Percentiles rank a stretch among this genome's conserved stretches.
phyloP scores from a whole-genome alignment of 2,888 invertebrate genomes.

The Osmoderma eremita region DNA sequence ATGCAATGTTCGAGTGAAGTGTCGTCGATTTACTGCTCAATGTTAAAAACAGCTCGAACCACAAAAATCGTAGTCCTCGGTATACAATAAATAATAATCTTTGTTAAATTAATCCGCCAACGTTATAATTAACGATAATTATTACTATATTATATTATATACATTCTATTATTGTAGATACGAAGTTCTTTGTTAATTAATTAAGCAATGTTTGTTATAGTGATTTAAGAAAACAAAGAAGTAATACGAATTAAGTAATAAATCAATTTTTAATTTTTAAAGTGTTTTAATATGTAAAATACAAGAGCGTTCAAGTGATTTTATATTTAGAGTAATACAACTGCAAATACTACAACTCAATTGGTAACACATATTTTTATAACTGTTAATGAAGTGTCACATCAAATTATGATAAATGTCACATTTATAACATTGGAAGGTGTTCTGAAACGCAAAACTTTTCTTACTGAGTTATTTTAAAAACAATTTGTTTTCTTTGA shows the following conservation, averaged over 20 bases:
- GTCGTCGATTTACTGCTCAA: slow-evolving; percentile 27
- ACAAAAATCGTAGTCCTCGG: slow-evolving; percentile 13
- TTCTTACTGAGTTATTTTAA: too few relatives aligned
- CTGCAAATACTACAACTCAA: too few relatives aligned
- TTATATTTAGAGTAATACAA: neutral
- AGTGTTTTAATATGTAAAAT: slow-evolving; percentile 12
- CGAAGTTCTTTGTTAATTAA: slow-evolving; percentile 22
- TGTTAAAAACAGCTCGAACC: slow-evolving; percentile 6
- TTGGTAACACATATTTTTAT: too few relatives aligned
- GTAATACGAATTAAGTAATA: slow-evolving; percentile 20
- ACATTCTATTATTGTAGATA: slow-evolving; percentile 16
- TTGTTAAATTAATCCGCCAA: slow-evolving; percentile 17
- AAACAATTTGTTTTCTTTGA: too few relatives aligned
- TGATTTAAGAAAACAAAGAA: slow-evolving; percentile 21
- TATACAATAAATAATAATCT: slow-evolving; percentile 17
- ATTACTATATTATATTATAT: slow-evolving; percentile 7
- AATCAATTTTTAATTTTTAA: slow-evolving; percentile 29
- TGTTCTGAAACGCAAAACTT: too few relatives aligned
- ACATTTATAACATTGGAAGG: too few relatives aligned
- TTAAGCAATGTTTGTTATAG: slow-evolving; percentile 19
- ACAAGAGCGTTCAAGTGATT: neutral
- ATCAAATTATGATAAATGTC: too few relatives aligned
- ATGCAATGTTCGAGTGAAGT: slow-evolving; percentile 6
- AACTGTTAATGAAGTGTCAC: too few relatives aligned
- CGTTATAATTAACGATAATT: slow-evolving; percentile 7